These are phyloP conservation scores for Nomada hirtipes DNA, from an alignment of 2,888 invertebrate genomes.

Conservation along the genomic window DNA sequence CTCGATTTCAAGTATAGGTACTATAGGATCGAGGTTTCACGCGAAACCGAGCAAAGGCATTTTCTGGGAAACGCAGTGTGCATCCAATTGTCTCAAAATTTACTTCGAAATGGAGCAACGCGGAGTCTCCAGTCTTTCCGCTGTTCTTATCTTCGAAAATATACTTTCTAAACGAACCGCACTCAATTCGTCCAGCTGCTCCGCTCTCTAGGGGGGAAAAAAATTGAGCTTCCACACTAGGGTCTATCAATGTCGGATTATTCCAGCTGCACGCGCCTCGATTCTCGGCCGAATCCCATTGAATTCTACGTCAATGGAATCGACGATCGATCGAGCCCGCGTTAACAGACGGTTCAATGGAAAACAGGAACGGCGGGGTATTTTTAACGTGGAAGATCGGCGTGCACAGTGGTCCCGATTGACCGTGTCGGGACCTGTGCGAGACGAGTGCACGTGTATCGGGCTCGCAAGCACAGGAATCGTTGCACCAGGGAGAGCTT, in stretches of 20 bases:
- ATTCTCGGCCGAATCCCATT: neutral
- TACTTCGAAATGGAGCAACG: neutral
- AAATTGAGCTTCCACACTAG: neutral
- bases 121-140: neutral
- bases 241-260: neutral
- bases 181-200: neutral
- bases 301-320: slow-evolving; percentile 11
- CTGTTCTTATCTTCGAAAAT: neutral
- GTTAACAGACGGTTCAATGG: slow-evolving; percentile 27
- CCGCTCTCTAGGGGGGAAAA: neutral
- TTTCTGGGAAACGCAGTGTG: too few relatives aligned
- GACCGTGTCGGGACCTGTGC: slow-evolving; percentile 21
- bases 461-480: slow-evolving; percentile 44
- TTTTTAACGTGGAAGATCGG: slow-evolving; percentile 27
- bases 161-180: neutral
- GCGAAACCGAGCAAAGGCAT: too few relatives aligned
- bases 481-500: slow-evolving; percentile 60
- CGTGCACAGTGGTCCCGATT: slow-evolving; percentile 11
- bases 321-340: slow-evolving; percentile 26
- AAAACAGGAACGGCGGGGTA: slow-evolving; percentile 22
- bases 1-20: neutral
- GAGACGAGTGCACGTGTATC: slow-evolving; percentile 17
- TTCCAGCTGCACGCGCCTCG: neutral
- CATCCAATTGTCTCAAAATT: neutral
- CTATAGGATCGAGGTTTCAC: neutral